phyloP scores from a whole-genome alignment of 2,888 invertebrate species.

The Eilema sororculum region DNA sequence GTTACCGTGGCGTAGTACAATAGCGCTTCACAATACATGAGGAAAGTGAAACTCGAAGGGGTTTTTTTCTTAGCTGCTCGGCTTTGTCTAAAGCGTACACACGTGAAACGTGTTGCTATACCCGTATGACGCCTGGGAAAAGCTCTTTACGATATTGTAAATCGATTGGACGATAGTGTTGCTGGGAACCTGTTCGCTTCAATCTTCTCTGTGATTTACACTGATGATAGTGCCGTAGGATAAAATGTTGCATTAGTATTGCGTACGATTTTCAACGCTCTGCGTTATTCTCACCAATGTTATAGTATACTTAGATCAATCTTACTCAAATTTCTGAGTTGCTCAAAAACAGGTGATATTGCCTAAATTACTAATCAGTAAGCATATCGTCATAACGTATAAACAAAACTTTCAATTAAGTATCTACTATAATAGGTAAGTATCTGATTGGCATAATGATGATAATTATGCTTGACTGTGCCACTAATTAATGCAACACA shows the following conservation, averaged over 20 bases:
- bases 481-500: not conserved
- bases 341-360: not conserved
- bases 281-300: constrained; percentile 24
- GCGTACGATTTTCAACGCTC: constrained; percentile 21
- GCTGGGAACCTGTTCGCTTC: constrained; percentile 41
- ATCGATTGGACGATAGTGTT: constrained; percentile 54
- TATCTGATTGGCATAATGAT: not conserved
- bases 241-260: constrained; percentile 29
- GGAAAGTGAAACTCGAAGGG: constrained; percentile 74
- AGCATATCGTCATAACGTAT: not conserved
- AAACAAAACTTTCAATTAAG: not conserved
- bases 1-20: constrained; percentile 61
- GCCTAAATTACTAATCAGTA: not conserved
- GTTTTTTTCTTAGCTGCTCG: constrained; percentile 64
- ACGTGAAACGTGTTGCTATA: constrained; percentile 61
- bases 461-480: not conserved
- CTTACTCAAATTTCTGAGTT: not conserved
- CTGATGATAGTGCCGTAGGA: constrained; percentile 35
- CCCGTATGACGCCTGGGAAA: constrained; percentile 68
- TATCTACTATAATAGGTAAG: not conserved
- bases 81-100: constrained; percentile 64
- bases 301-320: constrained; percentile 3
- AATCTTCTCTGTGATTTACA: constrained; percentile 48
- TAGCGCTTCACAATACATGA: constrained; percentile 65
- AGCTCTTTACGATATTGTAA: constrained; percentile 69